Evolutionary conservation across 1,140 invertebrate genomes (phyloP).

Genomic region (Nymphalis io): DNA sequence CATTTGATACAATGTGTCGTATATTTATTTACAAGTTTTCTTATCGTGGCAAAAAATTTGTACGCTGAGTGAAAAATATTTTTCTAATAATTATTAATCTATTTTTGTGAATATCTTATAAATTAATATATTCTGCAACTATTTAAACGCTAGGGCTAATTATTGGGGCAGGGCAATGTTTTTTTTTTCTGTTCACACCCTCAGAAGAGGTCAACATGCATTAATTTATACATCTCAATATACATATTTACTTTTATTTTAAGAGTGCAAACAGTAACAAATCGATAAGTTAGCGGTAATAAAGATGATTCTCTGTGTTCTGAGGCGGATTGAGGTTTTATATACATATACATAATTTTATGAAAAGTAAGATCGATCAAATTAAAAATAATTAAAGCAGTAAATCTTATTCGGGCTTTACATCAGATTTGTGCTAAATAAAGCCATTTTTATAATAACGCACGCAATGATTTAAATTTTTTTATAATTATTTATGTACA

Average conservation of each 20-base stretch:
- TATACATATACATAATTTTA: background rate
- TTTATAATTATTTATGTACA: too few relatives aligned
- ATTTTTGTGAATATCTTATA: constrained; percentile 27
- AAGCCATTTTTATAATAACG: background rate
- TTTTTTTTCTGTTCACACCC: background rate
- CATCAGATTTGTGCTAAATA: background rate
- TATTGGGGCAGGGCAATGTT: background rate
- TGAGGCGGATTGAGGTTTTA: background rate
- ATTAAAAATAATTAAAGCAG: background rate
- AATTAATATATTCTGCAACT: constrained; percentile 18
- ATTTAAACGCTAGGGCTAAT: constrained; percentile 17
- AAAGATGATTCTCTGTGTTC: background rate
- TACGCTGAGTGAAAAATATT: constrained; percentile 21
- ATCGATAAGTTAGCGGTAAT: background rate
- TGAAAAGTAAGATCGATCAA: background rate
- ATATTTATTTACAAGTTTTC: constrained; percentile 25
- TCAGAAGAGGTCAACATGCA: background rate
- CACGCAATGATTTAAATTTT: background rate
- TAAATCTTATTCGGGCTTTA: background rate
- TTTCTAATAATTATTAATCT: constrained; percentile 7
- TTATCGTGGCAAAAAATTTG: constrained; percentile 16
- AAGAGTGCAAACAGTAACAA: background rate
- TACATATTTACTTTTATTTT: background rate
- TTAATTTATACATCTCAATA: background rate
- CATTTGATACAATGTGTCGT: constrained; percentile 21